Conservation (phyloP, 2,888 invertebrate species). For the Anticlea derivata region DNA sequence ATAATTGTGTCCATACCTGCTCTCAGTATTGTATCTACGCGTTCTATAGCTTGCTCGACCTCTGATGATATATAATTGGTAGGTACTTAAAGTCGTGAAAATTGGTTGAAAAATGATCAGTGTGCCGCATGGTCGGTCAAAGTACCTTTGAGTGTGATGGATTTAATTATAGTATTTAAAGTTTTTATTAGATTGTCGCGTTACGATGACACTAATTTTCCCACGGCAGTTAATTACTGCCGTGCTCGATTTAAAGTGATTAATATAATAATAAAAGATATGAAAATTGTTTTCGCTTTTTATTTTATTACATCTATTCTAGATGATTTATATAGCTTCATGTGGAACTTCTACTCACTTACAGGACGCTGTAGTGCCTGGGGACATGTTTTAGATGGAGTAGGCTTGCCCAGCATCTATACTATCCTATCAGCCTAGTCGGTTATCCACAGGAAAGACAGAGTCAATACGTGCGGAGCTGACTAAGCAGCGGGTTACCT, state of each 20-base stretch:
- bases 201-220: conserved; percentile 22
- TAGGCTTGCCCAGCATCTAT: too few relatives aligned
- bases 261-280: conserved; percentile 30
- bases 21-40: background rate
- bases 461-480: too few relatives aligned
- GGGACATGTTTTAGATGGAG: too few relatives aligned
- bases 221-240: conserved; percentile 17
- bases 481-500: too few relatives aligned
- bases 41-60: conserved; percentile 8
- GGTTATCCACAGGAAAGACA: too few relatives aligned
- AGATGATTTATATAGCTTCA: too few relatives aligned
- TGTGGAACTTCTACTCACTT: too few relatives aligned
- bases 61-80: background rate
- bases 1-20: background rate
- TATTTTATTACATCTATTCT: too few relatives aligned
- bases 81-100: background rate
- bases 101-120: background rate
- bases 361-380: too few relatives aligned
- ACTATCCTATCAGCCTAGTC: too few relatives aligned
- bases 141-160: conserved; percentile 21
- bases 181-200: conserved; percentile 25
- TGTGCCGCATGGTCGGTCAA: conserved; percentile 13
- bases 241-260: conserved; percentile 31
- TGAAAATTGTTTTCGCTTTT: conserved; percentile 19
- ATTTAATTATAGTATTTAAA: conserved; percentile 26